Evolutionary conservation across 2,888 invertebrate genomes (phyloP).

Genomic region (Parelbella ahira): DNA sequence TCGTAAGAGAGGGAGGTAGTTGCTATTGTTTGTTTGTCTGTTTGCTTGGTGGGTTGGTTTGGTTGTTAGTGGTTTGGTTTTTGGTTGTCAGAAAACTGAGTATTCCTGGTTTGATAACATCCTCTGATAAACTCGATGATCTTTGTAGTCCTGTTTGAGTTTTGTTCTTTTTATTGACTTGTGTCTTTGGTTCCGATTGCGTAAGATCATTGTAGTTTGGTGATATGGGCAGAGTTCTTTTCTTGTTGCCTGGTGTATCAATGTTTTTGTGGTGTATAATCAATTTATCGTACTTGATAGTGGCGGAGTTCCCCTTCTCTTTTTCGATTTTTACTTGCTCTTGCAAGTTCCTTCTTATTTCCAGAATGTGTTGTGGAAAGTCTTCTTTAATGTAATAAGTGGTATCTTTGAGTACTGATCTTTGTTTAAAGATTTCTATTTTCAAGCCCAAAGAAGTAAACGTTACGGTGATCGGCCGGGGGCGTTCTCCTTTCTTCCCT

Average conservation of each 20-base stretch:
- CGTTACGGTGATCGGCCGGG: slow-evolving; percentile 24
- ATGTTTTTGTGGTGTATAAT: slow-evolving; percentile 24
- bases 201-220: too few species aligned
- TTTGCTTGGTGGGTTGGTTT: too few species aligned
- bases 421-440: slow-evolving; percentile 26
- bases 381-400: slow-evolving; percentile 28
- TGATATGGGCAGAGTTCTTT: slow-evolving; percentile 26
- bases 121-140: neutral
- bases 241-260: slow-evolving; percentile 19
- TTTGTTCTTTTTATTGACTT: slow-evolving; percentile 27
- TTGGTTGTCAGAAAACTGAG: neutral
- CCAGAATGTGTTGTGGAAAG: slow-evolving; percentile 30
- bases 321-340: slow-evolving; percentile 28
- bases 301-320: slow-evolving; percentile 29
- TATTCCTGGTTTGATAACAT: neutral
- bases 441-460: slow-evolving; percentile 24
- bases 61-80: too few species aligned
- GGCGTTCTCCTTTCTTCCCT: slow-evolving; percentile 22
- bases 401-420: slow-evolving; percentile 19
- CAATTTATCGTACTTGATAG: slow-evolving; percentile 31
- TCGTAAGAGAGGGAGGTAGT: too few species aligned
- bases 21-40: too few species aligned
- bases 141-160: slow-evolving; percentile 14
- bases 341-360: slow-evolving; percentile 30
- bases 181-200: too few species aligned